A percentile compares a stretch with the other conserved stretches of the same genome.
Conservation (phyloP, 1,140 invertebrate genomes). For the Scylla paramamosain region DNA sequence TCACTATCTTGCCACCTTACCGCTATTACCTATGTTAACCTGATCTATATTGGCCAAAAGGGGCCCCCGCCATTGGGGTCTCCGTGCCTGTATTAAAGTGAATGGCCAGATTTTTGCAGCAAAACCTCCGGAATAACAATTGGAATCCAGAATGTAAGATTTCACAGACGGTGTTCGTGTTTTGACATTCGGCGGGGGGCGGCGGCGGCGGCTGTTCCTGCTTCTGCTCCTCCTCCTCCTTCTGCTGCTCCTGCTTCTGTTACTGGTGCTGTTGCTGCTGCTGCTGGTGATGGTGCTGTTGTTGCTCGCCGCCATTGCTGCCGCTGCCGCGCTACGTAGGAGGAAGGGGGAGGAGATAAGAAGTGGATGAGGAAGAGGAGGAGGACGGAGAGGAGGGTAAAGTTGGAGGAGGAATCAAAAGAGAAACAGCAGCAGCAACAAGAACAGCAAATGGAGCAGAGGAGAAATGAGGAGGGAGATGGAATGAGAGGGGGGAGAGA, state of each 20-base stretch:
- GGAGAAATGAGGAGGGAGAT: background rate
- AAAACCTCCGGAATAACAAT: slow-evolving; percentile 13
- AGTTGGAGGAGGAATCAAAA: no score
- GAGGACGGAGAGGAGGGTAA: no score
- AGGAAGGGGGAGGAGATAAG: no score
- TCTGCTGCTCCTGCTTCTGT: background rate
- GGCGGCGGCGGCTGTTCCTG: background rate
- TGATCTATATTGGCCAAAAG: slow-evolving; percentile 45
- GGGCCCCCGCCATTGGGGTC: background rate
- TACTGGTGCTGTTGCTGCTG: background rate
- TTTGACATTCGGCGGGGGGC: background rate
- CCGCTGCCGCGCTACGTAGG: no score
- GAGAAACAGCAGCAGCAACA: no score
- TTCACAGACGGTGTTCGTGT: background rate
- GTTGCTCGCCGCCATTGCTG: no score
- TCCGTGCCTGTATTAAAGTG: slow-evolving; percentile 47
- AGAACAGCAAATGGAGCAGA: no score
- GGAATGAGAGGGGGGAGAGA: background rate
- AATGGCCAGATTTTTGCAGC: slow-evolving; percentile 15
- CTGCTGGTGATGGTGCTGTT: background rate
- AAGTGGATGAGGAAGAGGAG: no score
- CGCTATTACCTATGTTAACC: slow-evolving; percentile 67
- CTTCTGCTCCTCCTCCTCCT: background rate
- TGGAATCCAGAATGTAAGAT: background rate
- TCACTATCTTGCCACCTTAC: slow-evolving; percentile 64